These are phyloP conservation scores for Takifugu rubripes DNA, from an alignment of 2,797 vertebrate genomes.

Conservation along the genomic window DNA sequence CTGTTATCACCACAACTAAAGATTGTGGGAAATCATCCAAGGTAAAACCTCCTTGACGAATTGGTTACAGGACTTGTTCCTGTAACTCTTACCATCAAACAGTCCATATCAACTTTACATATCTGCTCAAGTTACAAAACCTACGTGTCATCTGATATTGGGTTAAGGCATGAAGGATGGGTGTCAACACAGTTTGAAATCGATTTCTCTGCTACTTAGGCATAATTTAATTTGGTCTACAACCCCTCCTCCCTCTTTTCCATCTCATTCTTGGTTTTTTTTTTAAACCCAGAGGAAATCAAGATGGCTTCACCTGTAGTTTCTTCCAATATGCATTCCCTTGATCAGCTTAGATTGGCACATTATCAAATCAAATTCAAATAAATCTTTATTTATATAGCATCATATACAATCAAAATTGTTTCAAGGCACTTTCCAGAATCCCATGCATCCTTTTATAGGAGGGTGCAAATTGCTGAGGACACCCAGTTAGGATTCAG, in stretches of 20 bases:
- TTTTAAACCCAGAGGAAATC: constrained; percentile 61
- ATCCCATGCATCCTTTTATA: no score
- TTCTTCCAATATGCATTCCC: constrained; percentile 55
- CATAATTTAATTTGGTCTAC: constrained; percentile 62
- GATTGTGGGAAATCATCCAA: constrained; percentile 59
- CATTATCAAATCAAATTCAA: constrained; percentile 1
- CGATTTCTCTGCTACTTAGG: constrained; percentile 66
- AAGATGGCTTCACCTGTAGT: constrained; percentile 39
- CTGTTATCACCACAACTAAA: constrained; percentile 49
- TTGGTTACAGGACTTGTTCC: constrained; percentile 52
- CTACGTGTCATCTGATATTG: constrained; percentile 55
- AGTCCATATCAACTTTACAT: constrained; percentile 53
- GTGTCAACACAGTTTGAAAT: constrained; percentile 70
- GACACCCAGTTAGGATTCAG: background rate
- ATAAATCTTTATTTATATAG: no score
- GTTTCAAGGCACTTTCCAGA: no score
- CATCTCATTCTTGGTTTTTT: constrained; percentile 30
- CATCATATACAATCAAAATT: no score
- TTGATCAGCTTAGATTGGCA: constrained; percentile 25
- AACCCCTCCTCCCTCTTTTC: constrained; percentile 9
- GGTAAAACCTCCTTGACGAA: constrained; percentile 40
- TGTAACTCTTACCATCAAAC: constrained; percentile 45
- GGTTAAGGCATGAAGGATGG: constrained; percentile 67
- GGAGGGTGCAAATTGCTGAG: constrained; percentile 3
- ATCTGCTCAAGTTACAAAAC: constrained; percentile 48